Base-by-base conservation (phyloP, 2,797 vertebrate species). In the Trachops cirrhosus region DNA sequence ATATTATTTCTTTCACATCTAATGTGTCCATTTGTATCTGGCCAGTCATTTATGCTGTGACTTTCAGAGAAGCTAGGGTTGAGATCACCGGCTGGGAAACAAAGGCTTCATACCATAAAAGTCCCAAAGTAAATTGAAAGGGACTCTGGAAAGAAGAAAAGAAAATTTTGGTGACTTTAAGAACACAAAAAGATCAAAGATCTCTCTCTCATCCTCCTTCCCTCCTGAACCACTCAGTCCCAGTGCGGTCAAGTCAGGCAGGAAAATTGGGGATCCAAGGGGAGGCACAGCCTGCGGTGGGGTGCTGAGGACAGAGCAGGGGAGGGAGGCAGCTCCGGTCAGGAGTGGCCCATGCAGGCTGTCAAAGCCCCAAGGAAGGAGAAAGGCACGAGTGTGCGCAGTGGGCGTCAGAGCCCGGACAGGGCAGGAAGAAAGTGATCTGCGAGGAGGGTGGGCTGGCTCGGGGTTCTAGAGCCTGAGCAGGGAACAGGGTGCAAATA, bases 161-260 rank as follows among this genome's bases (percentile, higher is more conserved):
- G 52, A 86, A 95, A 39, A 59, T 68, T 24, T 50, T 39, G 34
- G 2, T 89, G 64, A 89, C 24, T 70, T 2, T 80, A 44, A 95
- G 50, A 24, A 70, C 87, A 14, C 6, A 71, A 87, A 78, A 74
- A 18, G 1, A 77, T 16, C 16, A 57, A 86, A 62, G 3, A n/a
- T 67, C 64, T n/a, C 15, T 44, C 79, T 32, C 41, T 83, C n/a
- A 1, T 14, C 5, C 37, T 11, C 12, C 70, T 86, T 87, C 21
- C 46, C 64, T 80, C 34, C 83, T 52, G 9, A 80, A 26, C 37
- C 50, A 34, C 67, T 82, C 22, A 29, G 15, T 39, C 18, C n/a
- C 1, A 19, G 1, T 48, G 21, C 1, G n/a, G 7, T 71, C 11
- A 75, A 15, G 52, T 50, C 22, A 22, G 6, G n/a, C 21, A 26